A percentile compares a stretch with the other conserved stretches of the same genome.
Conservation (phyloP, 2,888 invertebrate genomes). For the Latrodectus hesperus region DNA sequence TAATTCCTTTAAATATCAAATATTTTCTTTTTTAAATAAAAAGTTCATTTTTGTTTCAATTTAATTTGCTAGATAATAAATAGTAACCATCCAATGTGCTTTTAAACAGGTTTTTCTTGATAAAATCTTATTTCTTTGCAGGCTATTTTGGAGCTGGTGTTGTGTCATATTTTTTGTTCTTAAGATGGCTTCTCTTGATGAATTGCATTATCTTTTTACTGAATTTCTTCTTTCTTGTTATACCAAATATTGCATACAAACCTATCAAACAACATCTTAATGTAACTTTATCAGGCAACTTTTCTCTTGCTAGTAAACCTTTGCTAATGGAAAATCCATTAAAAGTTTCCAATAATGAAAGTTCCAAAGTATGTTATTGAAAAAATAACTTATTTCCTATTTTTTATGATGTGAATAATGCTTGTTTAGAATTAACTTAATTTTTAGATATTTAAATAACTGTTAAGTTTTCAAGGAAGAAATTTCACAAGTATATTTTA, state of each 20-base stretch:
- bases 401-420: no score
- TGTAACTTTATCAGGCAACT: no score
- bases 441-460: no score
- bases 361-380: no score
- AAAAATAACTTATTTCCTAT: no score
- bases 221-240: constrained; percentile 40
- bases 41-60: not conserved
- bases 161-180: constrained; percentile 50
- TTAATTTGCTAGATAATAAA: not conserved
- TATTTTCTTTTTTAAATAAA: not conserved
- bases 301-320: no score
- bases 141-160: constrained; percentile 43
- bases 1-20: no score
- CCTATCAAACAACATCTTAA: not conserved
- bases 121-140: constrained; percentile 16
- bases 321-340: no score
- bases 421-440: no score
- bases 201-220: constrained; percentile 37
- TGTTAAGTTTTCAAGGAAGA: no score
- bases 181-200: constrained; percentile 50
- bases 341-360: no score
- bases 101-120: not conserved
- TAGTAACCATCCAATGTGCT: not conserved
- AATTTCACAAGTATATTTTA: no score
- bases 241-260: constrained; percentile 28